Conservation (phyloP, 2,113 vertebrate genomes). For the Candoia aspera region DNA sequence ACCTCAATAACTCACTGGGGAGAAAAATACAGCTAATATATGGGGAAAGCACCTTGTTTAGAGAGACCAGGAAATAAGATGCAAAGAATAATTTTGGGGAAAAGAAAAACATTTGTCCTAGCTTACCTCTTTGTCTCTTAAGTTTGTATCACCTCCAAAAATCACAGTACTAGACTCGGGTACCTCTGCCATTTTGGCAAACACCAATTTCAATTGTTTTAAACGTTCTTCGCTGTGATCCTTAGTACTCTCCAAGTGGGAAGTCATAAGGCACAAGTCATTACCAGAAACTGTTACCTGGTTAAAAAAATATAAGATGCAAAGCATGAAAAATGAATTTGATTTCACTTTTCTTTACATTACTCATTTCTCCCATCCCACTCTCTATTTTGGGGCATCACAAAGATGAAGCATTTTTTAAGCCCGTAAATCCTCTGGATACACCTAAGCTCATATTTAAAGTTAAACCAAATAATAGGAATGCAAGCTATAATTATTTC, state of each 20-base stretch:
- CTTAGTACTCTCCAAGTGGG: conserved; percentile 95
- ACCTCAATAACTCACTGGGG: neutral
- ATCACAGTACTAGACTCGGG: conserved; percentile 82
- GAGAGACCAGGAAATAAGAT: neutral
- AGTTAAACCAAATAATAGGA: neutral
- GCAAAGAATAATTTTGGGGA: neutral
- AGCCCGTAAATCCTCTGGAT: neutral
- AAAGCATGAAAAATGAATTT: neutral
- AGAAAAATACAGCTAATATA: too few species aligned
- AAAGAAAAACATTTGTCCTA: neutral
- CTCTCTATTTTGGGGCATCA: neutral
- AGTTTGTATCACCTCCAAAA: conserved; percentile 96
- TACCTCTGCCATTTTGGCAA: conserved; percentile 77
- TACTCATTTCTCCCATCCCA: neutral
- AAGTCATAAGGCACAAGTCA: conserved; percentile 91
- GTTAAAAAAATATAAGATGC: conserved; percentile 4
- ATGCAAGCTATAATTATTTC: neutral
- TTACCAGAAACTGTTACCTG: conserved; percentile 82
- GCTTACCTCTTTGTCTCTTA: conserved; percentile 88
- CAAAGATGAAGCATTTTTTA: neutral
- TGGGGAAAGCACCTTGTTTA: too few species aligned
- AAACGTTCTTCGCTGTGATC: conserved; percentile 79
- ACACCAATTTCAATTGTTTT: conserved; percentile 81
- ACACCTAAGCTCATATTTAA: neutral
- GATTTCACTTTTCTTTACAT: neutral